Conservation (phyloP, 2,113 vertebrate genomes). For the Seriola dumerili region DNA sequence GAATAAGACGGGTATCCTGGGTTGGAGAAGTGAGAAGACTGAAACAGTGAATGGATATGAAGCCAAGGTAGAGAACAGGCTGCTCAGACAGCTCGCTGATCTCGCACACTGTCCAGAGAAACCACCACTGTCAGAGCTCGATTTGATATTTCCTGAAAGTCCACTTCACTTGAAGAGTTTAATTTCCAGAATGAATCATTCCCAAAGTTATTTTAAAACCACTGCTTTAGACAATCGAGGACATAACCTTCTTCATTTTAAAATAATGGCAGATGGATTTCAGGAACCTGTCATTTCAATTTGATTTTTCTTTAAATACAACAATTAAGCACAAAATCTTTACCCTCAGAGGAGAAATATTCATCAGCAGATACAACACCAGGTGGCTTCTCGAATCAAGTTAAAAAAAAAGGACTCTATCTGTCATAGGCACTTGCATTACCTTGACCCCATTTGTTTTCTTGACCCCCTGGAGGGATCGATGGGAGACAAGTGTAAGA, state of each 20-base stretch:
- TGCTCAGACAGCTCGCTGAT: conserved; percentile 2
- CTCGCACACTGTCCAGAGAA: conserved; percentile 11
- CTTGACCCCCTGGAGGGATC: conserved; percentile 31
- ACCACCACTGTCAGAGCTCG: conserved; percentile 5
- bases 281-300: not conserved
- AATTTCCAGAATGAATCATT: conserved; percentile 21
- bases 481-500: conserved; percentile 54
- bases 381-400: conserved; percentile 21
- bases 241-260: conserved; percentile 9
- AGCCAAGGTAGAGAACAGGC: conserved; percentile 89
- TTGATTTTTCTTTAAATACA: not conserved
- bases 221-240: not conserved
- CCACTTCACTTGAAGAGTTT: conserved; percentile 21
- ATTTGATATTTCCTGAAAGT: conserved; percentile 19
- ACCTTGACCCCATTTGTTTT: conserved; percentile 62
- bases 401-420: conserved; percentile 4
- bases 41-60: conserved; percentile 97
- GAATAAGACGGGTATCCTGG: conserved; percentile 97
- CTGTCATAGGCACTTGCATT: conserved; percentile 8
- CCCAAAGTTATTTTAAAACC: conserved; percentile 32
- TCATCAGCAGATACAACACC: conserved; percentile 11
- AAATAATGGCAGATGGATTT: not conserved
- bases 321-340: not conserved
- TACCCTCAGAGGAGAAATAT: not conserved
- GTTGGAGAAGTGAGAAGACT: conserved; percentile 97